phyloP scores from a whole-genome alignment of 2,113 vertebrate genomes.

The Corythoichthys haematopterus region DNA sequence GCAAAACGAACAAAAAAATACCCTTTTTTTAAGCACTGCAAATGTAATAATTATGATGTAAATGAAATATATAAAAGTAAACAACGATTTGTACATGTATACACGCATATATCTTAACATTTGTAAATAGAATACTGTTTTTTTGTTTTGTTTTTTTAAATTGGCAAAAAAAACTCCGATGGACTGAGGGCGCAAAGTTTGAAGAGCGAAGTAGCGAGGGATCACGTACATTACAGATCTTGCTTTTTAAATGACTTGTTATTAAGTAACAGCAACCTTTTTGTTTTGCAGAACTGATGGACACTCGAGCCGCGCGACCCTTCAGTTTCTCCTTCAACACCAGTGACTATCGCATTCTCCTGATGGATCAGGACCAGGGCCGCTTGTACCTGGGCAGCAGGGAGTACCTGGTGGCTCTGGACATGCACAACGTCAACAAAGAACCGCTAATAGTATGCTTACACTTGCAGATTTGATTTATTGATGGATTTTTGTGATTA shows the following conservation, averaged over 20 bases:
- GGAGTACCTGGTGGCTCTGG: constrained; percentile 80
- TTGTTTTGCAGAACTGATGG: constrained; percentile 70
- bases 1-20: too few species aligned
- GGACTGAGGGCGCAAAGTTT: too few species aligned
- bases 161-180: too few species aligned
- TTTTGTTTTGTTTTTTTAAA: too few species aligned
- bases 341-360: constrained; percentile 79
- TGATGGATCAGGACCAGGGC: constrained; percentile 81
- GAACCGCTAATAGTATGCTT: constrained; percentile 79
- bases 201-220: too few species aligned
- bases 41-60: too few species aligned
- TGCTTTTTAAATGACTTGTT: not conserved
- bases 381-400: constrained; percentile 79
- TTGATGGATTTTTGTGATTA: not conserved
- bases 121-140: too few species aligned
- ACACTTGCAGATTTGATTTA: not conserved
- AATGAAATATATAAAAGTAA: too few species aligned
- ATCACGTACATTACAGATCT: too few species aligned
- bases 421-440: constrained; percentile 82
- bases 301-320: constrained; percentile 73
- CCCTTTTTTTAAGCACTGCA: too few species aligned
- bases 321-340: constrained; percentile 82
- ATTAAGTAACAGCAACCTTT: constrained; percentile 12
- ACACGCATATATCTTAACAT: too few species aligned
- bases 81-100: too few species aligned